A percentile compares a stretch with the other conserved stretches of the same genome.
Conservation (phyloP, 2,113 vertebrate species). For the Strix aluco region DNA sequence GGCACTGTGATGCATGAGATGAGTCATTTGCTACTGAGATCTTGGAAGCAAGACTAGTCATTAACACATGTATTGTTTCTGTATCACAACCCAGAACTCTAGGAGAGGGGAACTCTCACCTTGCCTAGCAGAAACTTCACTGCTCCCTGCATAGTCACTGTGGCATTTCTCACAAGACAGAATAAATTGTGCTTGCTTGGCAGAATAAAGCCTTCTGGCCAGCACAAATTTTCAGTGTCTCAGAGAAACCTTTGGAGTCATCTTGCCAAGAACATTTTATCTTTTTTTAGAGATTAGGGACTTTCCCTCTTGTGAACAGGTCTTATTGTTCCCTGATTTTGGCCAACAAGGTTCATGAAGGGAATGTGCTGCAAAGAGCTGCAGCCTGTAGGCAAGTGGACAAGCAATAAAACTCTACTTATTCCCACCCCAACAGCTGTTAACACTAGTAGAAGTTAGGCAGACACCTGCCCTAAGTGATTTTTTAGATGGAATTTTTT, state of each 20-base stretch:
- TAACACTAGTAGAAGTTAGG: not conserved
- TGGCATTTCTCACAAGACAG: not conserved
- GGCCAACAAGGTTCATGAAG: not conserved
- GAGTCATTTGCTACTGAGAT: constrained; percentile 5
- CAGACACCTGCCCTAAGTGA: not conserved
- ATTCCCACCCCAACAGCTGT: not conserved
- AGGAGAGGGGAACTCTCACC: not conserved
- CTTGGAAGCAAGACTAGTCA: not conserved
- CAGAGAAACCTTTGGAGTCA: not conserved
- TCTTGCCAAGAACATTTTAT: constrained; percentile 13
- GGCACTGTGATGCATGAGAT: not conserved
- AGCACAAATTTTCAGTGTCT: not conserved
- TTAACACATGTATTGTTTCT: not conserved
- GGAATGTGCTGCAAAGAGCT: not conserved
- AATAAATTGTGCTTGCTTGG: constrained; percentile 1
- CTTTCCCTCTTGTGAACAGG: not conserved
- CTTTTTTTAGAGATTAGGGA: not conserved
- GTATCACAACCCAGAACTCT: not conserved
- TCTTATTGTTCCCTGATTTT: not conserved
- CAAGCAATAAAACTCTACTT: not conserved
- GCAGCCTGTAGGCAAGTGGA: not conserved
- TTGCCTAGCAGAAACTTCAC: not conserved
- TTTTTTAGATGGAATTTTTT: not conserved
- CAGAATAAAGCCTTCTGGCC: not conserved
- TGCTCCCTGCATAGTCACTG: not conserved